Evolutionary conservation across 1,140 invertebrate species (phyloP), one percentile per base, ranked within the genome.

Genomic region (Zeugodacus cucurbitae): DNA sequence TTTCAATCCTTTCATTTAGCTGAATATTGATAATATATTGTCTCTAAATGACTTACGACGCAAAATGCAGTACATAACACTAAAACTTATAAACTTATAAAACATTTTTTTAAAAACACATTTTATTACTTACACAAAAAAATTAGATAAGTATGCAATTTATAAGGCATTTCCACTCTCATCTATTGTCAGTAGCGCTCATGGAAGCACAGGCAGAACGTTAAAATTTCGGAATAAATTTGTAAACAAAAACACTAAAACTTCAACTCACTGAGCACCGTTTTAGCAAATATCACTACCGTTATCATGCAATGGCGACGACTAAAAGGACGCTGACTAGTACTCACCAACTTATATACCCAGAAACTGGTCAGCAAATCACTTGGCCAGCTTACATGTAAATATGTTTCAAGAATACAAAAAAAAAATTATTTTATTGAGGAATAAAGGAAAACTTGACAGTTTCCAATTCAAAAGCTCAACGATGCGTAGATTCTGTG

Each of bases 161-260:
- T 88, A 62, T 78, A 88, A 78, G n/a, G 54, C 87, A 88, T 88
- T 78, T 82, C 48, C 37, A 26, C 11, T 48, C 34, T 82, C 41
- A 82, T 48, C 74, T 48, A 22, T 26, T 37, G 41, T 82, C 22
- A 17, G 5, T 10, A 26, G 41, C 11, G 22, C 44, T 82, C 74
- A 82, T 82, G 22, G 74, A 82, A 26, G n/a, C 74, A 82, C 41
- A 26, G 41, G 11, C n/a, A 29, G 10, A 34, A 8, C 8, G 22
- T 29, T 48, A 29, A 17, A 29, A 41, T 14, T 74, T 74, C 4
- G 11, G 17, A 48, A 41, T 10, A 82, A 48, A 14, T 8, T 54
- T 82, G 10, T 3, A 11, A 41, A 14, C 20, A 48, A 26, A 48
- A 48, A 48, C 11, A 26, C 1, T 82, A 26, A 10, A 22, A 26